Evolutionary conservation across 2,797 vertebrate species (phyloP).

Genomic region (Heteromormyrus szaboi): DNA sequence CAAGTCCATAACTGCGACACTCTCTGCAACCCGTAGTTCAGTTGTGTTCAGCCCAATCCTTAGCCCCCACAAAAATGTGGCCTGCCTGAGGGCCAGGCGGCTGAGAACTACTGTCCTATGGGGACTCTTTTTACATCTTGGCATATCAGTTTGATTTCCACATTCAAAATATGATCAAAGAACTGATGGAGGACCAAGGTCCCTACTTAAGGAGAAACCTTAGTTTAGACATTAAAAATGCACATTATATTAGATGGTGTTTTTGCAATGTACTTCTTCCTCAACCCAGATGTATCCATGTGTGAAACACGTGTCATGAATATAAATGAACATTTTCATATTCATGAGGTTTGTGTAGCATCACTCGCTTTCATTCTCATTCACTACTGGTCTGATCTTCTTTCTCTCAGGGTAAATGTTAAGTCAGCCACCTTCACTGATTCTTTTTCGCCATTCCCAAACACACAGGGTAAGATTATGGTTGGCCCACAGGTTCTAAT

Average conservation of each 20-base stretch:
- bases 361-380: slow-evolving; percentile 35
- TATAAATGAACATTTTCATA: slow-evolving; percentile 29
- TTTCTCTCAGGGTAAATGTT: slow-evolving; percentile 59
- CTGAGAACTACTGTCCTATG: background rate
- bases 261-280: slow-evolving; percentile 25
- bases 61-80: background rate
- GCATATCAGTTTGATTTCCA: background rate
- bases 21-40: background rate
- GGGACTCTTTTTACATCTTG: background rate
- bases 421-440: slow-evolving; percentile 55
- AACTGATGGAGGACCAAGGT: background rate
- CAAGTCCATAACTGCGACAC: background rate
- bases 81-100: background rate
- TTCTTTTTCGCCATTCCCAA: slow-evolving; percentile 46
- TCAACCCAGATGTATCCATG: slow-evolving; percentile 18
- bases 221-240: background rate
- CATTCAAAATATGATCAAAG: background rate
- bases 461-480: slow-evolving; percentile 56
- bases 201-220: background rate
- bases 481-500: slow-evolving; percentile 38
- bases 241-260: slow-evolving; percentile 16
- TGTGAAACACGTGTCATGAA: slow-evolving; percentile 32
- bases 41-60: background rate
- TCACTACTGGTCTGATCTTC: slow-evolving; percentile 59
- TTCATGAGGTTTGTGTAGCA: slow-evolving; percentile 32